Evolutionary conservation across 2,888 invertebrate species (phyloP).

Genomic region (Sialis fuliginosa): DNA sequence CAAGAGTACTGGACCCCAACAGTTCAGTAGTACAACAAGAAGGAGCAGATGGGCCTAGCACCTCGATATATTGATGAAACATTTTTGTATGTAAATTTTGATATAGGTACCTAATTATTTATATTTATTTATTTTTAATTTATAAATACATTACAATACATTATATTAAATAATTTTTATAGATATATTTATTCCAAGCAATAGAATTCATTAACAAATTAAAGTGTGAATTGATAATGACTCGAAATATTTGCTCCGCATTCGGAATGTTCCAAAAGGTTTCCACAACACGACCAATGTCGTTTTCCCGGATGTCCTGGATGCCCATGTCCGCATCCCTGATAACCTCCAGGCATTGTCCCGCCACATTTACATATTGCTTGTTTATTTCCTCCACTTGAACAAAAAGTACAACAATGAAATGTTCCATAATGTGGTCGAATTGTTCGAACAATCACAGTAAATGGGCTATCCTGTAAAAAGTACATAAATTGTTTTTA

Average conservation of each 20-base stretch:
- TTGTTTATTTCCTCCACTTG: slow-evolving; percentile 53
- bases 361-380: slow-evolving; percentile 54
- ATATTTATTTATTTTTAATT: too few relatives aligned
- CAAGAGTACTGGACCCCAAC: too few relatives aligned
- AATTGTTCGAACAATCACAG: slow-evolving; percentile 40
- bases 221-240: slow-evolving; percentile 37
- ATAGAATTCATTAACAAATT: slow-evolving; percentile 8
- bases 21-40: too few relatives aligned
- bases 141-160: too few relatives aligned
- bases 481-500: slow-evolving; percentile 2
- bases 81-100: too few relatives aligned
- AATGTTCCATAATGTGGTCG: slow-evolving; percentile 51
- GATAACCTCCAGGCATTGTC: slow-evolving; percentile 53
- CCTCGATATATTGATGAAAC: too few relatives aligned
- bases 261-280: slow-evolving; percentile 39
- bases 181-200: too few relatives aligned
- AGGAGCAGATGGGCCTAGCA: too few relatives aligned
- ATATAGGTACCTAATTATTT: too few relatives aligned
- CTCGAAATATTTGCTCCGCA: slow-evolving; percentile 31
- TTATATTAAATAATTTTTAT: too few relatives aligned
- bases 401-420: slow-evolving; percentile 71
- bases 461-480: slow-evolving; percentile 48
- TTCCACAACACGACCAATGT: slow-evolving; percentile 74
- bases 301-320: slow-evolving; percentile 59
- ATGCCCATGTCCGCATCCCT: slow-evolving; percentile 70